Conservation (phyloP, 2,888 invertebrate genomes). For the Sepiola atlantica region DNA sequence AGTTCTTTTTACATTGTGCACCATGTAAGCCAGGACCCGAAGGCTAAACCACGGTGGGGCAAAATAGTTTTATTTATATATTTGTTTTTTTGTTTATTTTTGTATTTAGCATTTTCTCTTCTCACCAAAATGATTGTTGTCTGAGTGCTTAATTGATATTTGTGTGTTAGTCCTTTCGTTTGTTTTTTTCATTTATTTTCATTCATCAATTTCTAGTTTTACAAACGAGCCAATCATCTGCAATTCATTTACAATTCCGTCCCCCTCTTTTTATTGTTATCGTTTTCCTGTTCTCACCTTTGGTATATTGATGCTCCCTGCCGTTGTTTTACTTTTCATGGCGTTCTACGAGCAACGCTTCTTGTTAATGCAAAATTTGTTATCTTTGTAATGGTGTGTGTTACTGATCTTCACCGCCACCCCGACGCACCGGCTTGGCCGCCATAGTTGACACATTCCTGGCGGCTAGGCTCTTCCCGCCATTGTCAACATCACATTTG, state of each 20-base stretch:
- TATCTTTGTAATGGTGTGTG: conserved; percentile 32
- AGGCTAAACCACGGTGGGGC: not conserved
- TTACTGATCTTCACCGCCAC: not conserved
- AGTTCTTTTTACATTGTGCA: not conserved
- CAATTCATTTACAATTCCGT: not conserved
- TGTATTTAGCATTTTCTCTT: not conserved
- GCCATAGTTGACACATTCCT: conserved; percentile 32
- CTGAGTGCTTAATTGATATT: conserved; percentile 13
- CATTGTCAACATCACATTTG: conserved; percentile 20
- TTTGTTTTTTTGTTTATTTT: not conserved
- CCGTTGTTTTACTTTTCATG: conserved; percentile 9
- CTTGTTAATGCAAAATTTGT: conserved; percentile 32
- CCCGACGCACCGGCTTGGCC: not conserved
- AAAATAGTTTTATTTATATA: not conserved
- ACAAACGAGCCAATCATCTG: not conserved
- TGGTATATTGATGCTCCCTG: not conserved
- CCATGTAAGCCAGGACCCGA: not conserved
- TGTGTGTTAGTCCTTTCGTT: not conserved
- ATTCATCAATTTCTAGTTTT: conserved; percentile 7
- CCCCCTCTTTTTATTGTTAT: not conserved
- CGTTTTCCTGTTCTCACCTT: not conserved
- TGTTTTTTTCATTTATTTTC: not conserved
- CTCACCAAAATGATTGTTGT: conserved; percentile 14
- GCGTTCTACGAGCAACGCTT: not conserved
- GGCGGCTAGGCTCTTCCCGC: conserved; percentile 32